Evolutionary conservation across 2,888 invertebrate species (phyloP).

Genomic region (Leptopilina drosophilae): DNA sequence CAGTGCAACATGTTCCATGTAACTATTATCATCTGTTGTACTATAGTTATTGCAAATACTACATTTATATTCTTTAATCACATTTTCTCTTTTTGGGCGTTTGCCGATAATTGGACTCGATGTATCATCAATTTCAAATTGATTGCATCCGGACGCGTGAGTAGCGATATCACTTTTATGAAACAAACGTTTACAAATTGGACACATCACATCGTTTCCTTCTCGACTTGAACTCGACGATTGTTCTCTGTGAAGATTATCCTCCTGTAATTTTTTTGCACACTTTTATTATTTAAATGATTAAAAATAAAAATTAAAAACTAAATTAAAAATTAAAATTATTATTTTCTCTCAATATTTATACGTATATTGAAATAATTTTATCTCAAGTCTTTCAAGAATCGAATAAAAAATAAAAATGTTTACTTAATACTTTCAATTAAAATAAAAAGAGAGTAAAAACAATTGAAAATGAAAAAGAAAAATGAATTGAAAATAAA

Average conservation of each 20-base stretch:
- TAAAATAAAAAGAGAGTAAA: no score
- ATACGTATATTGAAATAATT: no score
- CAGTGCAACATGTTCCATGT: conserved; percentile 59
- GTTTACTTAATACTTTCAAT: no score
- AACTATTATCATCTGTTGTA: conserved; percentile 58
- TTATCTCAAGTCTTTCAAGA: no score
- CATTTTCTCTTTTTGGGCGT: conserved; percentile 16
- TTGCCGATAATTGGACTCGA: background rate
- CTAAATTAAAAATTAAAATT: no score
- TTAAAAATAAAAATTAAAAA: no score
- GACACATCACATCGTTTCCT: conserved; percentile 56
- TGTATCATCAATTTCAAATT: conserved; percentile 53
- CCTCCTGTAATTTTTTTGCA: background rate
- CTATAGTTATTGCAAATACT: conserved; percentile 59
- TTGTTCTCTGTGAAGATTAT: conserved; percentile 38
- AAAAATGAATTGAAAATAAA: background rate
- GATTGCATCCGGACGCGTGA: conserved; percentile 68
- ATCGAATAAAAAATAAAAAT: no score
- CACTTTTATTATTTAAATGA: background rate
- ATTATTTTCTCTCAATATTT: no score
- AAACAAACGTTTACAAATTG: conserved; percentile 67
- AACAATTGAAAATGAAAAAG: no score
- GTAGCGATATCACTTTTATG: conserved; percentile 59
- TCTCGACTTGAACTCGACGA: conserved; percentile 15
- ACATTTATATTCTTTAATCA: conserved; percentile 53